These are phyloP conservation scores for Leiothrix lutea DNA, from an alignment of 2,113 vertebrate genomes.

Conservation along the genomic window DNA sequence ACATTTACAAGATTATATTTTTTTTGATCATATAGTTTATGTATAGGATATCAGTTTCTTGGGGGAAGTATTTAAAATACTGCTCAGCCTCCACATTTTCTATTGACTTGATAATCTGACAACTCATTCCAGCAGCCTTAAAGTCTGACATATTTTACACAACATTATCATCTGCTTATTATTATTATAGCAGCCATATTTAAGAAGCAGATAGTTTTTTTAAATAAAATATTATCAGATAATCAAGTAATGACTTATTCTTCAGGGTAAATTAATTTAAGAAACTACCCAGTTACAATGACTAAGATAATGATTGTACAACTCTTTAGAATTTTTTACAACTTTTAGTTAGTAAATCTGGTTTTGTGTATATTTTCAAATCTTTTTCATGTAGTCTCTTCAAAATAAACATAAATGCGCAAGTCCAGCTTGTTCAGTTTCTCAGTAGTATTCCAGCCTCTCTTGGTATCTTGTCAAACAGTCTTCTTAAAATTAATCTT, in stretches of 20 bases:
- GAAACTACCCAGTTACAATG: constrained; percentile 78
- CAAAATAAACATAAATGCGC: constrained; percentile 83
- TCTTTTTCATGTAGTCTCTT: constrained; percentile 79
- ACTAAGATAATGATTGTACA: constrained; percentile 83
- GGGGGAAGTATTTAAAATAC: constrained; percentile 71
- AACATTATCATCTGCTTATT: constrained; percentile 79
- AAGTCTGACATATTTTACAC: constrained; percentile 78
- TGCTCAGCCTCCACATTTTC: constrained; percentile 69
- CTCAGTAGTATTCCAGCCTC: constrained; percentile 86
- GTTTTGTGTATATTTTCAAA: constrained; percentile 79
- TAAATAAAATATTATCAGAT: constrained; percentile 84
- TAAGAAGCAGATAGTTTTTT: constrained; percentile 81
- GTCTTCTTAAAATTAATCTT: constrained; percentile 76
- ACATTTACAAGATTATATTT: constrained; percentile 68
- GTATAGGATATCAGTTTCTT: constrained; percentile 54
- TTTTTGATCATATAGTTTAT: constrained; percentile 68
- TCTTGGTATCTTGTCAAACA: constrained; percentile 69
- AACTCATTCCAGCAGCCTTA: constrained; percentile 79
- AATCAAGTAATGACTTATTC: constrained; percentile 81
- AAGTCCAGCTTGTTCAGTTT: constrained; percentile 97
- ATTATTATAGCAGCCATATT: constrained; percentile 85
- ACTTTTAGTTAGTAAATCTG: constrained; percentile 83
- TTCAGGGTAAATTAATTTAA: constrained; percentile 85
- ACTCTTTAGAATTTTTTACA: constrained; percentile 85
- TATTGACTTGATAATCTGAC: constrained; percentile 76